Conservation (phyloP, 1,140 invertebrate genomes). For the Cydia fagiglandana region DNA sequence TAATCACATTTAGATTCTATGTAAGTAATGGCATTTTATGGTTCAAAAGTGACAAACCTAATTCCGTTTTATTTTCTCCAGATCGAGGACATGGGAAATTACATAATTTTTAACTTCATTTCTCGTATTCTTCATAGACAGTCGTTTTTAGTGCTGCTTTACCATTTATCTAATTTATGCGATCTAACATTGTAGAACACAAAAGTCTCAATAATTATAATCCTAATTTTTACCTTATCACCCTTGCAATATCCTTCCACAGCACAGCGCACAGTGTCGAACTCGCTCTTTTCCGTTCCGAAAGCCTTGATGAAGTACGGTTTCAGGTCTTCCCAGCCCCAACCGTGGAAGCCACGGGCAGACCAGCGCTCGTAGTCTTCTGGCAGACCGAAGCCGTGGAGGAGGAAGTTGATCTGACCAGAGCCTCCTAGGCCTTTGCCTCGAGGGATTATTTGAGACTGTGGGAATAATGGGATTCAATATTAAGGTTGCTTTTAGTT, state of each 20-base stretch:
- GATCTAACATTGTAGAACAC: too few species aligned
- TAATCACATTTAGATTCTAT: too few species aligned
- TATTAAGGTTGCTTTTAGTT: not conserved
- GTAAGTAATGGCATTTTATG: too few species aligned
- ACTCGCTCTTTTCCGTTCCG: conserved; percentile 62
- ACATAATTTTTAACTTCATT: too few species aligned
- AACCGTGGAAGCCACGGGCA: conserved; percentile 74
- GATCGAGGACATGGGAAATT: too few species aligned
- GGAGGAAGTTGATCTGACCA: conserved; percentile 85
- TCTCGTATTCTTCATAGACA: too few species aligned
- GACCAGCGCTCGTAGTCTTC: conserved; percentile 82
- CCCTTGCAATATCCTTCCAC: conserved; percentile 63
- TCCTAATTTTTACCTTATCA: conserved; percentile 49
- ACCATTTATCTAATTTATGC: too few species aligned
- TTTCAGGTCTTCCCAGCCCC: conserved; percentile 79
- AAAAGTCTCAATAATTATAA: not conserved
- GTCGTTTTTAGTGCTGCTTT: too few species aligned
- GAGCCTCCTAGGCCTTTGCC: conserved; percentile 86
- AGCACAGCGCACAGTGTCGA: conserved; percentile 56
- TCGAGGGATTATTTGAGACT: conserved; percentile 82
- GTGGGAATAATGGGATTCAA: too few species aligned
- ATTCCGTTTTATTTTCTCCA: too few species aligned
- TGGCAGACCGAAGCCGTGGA: conserved; percentile 82
- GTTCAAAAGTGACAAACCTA: too few species aligned
- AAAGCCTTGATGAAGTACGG: conserved; percentile 78